phyloP scores from a whole-genome alignment of 2,797 vertebrate genomes.

The Steatocranus sp. region DNA sequence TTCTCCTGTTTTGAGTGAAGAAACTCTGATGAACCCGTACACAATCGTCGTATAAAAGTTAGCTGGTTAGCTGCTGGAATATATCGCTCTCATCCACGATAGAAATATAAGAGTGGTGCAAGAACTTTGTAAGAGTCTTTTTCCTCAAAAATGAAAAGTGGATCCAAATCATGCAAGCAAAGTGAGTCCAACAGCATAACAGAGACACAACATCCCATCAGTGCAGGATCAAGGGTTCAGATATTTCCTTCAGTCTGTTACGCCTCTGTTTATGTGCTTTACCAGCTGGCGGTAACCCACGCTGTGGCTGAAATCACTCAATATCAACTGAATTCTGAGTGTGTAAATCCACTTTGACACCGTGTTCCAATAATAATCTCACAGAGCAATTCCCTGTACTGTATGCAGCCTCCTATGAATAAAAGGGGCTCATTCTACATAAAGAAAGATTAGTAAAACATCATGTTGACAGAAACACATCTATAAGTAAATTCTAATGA shows the following conservation, averaged over 20 bases:
- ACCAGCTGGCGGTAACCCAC: background rate
- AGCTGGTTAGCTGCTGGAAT: background rate
- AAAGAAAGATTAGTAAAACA: background rate
- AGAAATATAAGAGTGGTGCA: background rate
- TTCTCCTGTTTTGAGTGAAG: background rate
- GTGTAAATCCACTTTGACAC: background rate
- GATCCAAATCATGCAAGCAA: background rate
- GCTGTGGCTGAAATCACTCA: background rate
- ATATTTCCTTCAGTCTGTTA: background rate
- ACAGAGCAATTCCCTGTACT: background rate
- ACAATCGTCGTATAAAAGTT: background rate
- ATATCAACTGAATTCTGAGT: background rate
- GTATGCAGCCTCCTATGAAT: background rate
- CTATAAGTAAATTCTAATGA: background rate
- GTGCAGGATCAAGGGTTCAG: background rate
- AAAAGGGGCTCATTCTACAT: rapidly evolving
- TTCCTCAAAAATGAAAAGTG: background rate
- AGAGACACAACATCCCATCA: background rate
- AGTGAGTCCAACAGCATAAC: background rate
- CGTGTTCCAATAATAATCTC: background rate
- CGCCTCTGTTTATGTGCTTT: background rate
- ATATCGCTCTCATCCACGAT: background rate
- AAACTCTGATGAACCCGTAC: background rate
- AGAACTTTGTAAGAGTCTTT: background rate
- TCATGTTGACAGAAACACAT: background rate